Conservation (phyloP, 2,888 invertebrate genomes). For the Scaptomyza polygonia region DNA sequence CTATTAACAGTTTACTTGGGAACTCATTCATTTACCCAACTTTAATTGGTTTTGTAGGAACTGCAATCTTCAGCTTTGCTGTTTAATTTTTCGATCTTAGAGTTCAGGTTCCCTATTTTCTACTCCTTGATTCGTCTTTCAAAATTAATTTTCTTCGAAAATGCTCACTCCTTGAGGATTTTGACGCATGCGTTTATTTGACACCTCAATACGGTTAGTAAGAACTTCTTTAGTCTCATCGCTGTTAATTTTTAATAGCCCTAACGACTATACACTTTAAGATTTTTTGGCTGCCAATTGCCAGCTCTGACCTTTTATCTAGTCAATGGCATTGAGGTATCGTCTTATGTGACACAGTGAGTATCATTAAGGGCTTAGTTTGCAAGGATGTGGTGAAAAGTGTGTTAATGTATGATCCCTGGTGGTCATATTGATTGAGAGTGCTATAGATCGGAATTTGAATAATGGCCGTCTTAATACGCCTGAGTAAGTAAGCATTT, state of each 20-base stretch:
- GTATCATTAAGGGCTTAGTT: constrained; percentile 91
- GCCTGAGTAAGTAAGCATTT: constrained; percentile 86
- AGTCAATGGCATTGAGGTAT: constrained; percentile 90
- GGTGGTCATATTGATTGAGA: constrained; percentile 89
- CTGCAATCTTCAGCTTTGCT: constrained; percentile 82
- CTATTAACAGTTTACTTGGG: constrained; percentile 83
- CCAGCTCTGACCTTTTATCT: constrained; percentile 91
- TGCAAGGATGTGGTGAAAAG: constrained; percentile 93
- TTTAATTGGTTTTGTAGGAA: constrained; percentile 87
- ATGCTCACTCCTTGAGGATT: constrained; percentile 86
- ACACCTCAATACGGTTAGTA: constrained; percentile 88
- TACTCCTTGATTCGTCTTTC: not conserved
- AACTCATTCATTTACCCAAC: constrained; percentile 91
- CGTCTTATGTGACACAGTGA: constrained; percentile 90
- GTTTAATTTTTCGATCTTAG: not conserved
- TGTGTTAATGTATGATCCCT: constrained; percentile 90
- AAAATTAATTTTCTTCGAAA: not conserved
- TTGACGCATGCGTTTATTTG: constrained; percentile 89
- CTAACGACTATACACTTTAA: constrained; percentile 12
- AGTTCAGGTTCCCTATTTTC: not conserved
- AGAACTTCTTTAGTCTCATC: no score
- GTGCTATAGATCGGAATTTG: constrained; percentile 89
- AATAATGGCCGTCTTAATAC: constrained; percentile 89
- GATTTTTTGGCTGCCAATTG: constrained; percentile 83
- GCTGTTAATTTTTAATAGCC: not conserved